Evolutionary conservation across 2,113 vertebrate genomes (phyloP).

Genomic region (Todiramphus saurophagus): DNA sequence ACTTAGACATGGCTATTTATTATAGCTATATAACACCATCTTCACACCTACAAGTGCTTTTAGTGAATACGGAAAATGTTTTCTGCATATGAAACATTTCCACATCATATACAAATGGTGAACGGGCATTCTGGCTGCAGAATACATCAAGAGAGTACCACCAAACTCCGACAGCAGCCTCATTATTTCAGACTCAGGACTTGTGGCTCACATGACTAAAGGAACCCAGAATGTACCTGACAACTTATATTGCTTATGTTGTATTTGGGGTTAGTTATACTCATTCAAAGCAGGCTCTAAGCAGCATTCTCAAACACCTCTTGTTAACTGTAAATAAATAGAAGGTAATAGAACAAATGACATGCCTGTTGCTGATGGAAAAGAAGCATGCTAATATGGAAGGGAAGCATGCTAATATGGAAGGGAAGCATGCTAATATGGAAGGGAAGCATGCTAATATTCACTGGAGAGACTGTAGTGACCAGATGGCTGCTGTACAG

Average conservation of each 20-base stretch:
- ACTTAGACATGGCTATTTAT: background rate
- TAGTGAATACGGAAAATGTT: background rate
- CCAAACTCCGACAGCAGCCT: background rate
- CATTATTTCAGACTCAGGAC: background rate
- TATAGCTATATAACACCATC: background rate
- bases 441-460: background rate
- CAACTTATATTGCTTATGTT: background rate
- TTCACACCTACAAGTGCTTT: background rate
- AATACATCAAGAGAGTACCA: background rate
- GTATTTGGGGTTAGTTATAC: background rate
- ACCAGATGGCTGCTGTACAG: background rate
- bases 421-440: no score
- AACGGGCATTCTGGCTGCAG: background rate
- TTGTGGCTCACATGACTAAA: background rate
- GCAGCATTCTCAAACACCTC: background rate
- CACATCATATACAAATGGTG: background rate
- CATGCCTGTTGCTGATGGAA: background rate
- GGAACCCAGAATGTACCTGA: background rate
- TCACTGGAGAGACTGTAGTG: background rate
- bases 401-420: no score
- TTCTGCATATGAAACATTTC: background rate
- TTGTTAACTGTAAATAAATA: background rate
- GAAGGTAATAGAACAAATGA: background rate
- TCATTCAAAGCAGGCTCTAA: background rate
- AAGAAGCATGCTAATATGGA: background rate